Evolutionary conservation across 1,140 invertebrate species (phyloP).

Genomic region (Belonocnema kinseyi): DNA sequence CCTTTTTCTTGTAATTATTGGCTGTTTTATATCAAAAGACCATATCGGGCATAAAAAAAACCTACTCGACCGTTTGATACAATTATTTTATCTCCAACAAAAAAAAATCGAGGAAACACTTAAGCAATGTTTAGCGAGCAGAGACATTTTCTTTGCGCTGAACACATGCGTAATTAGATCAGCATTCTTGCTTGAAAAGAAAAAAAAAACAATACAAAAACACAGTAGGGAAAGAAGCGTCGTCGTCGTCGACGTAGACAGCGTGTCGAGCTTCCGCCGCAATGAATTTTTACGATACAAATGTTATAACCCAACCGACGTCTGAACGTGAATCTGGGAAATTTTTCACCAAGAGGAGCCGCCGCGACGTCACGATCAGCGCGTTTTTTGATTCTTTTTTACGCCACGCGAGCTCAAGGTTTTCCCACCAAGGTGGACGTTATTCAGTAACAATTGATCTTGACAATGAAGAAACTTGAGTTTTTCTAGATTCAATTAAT

Average conservation of each 20-base stretch:
- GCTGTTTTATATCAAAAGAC: too few species aligned
- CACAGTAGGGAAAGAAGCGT: neutral
- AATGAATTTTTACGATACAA: slow-evolving; percentile 45
- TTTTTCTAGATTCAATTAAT: neutral
- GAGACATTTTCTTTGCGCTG: neutral
- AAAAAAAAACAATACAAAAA: neutral
- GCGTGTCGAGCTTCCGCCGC: slow-evolving; percentile 21
- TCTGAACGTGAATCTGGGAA: slow-evolving; percentile 35
- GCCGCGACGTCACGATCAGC: slow-evolving; percentile 28
- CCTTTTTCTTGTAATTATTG: too few species aligned
- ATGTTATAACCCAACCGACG: slow-evolving; percentile 36
- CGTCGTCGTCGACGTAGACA: slow-evolving; percentile 32
- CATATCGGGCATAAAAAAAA: too few species aligned
- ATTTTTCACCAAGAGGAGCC: slow-evolving; percentile 35
- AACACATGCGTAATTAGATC: neutral
- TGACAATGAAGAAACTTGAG: neutral
- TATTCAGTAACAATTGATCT: neutral
- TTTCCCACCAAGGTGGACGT: neutral
- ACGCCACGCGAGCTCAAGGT: neutral
- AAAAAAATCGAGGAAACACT: too few species aligned
- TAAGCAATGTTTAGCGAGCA: neutral
- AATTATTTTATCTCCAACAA: too few species aligned
- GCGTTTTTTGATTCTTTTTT: neutral
- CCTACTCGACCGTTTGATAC: too few species aligned
- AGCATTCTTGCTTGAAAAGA: neutral